Conservation (phyloP, 2,888 invertebrate species). For the Idaea dimidiata region DNA sequence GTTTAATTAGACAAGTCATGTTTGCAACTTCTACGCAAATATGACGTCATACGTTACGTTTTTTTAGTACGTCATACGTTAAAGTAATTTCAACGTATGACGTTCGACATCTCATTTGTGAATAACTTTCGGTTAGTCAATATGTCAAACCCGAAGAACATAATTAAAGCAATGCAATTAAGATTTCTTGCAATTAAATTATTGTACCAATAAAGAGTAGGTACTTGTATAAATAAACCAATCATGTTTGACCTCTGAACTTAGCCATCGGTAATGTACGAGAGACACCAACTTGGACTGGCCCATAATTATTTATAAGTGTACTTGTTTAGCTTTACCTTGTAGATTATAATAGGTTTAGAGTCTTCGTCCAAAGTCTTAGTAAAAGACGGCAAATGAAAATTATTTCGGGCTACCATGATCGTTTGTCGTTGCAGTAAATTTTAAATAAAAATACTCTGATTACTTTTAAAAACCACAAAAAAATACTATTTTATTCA, state of each 20-base stretch:
- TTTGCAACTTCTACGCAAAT: no score
- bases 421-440: no score
- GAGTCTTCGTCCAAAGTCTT: not conserved
- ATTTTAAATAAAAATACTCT: no score
- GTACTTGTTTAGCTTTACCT: not conserved
- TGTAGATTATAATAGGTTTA: not conserved
- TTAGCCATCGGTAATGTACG: not conserved
- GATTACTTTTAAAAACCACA: no score
- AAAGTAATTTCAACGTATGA: no score
- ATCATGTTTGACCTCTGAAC: not conserved
- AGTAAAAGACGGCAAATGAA: not conserved
- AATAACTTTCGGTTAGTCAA: no score
- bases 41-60: no score
- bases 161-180: not conserved
- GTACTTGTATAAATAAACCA: not conserved
- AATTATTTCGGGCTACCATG: no score
- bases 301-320: constrained; percentile 1
- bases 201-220: not conserved
- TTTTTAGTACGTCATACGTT: no score
- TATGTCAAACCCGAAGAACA: not conserved
- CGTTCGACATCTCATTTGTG: no score
- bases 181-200: not conserved
- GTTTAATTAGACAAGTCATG: no score
- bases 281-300: constrained; percentile 1
- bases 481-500: no score